Conservation (phyloP, 2,113 vertebrate species). For the Pachyramphus minor region DNA sequence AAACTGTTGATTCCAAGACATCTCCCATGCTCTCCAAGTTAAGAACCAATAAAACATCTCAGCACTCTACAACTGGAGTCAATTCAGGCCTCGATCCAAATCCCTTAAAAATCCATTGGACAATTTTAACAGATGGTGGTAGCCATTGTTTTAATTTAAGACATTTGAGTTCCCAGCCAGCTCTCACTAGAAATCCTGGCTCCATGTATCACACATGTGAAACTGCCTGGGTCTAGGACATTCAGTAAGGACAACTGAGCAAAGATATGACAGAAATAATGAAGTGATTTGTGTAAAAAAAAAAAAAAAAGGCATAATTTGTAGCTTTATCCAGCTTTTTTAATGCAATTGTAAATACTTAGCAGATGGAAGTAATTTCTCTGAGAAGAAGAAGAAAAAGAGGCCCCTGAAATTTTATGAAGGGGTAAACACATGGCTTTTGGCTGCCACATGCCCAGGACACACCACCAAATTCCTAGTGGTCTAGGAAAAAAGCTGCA, state of each 20-base stretch:
- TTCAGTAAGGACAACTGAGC: background rate
- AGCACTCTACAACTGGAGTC: background rate
- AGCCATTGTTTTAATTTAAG: background rate
- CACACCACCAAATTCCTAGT: background rate
- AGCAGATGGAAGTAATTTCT: conserved; percentile 27
- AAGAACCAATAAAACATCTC: background rate
- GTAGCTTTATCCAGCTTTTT: background rate
- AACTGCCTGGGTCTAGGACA: background rate
- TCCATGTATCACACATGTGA: background rate
- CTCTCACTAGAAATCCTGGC: background rate
- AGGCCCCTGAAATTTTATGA: background rate
- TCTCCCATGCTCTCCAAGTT: background rate
- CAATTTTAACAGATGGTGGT: background rate
- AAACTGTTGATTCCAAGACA: background rate
- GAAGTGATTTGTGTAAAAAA: background rate
- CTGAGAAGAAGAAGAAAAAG: background rate
- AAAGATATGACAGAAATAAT: background rate
- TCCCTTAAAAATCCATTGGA: background rate
- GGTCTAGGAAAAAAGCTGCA: background rate
- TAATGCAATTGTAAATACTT: background rate
- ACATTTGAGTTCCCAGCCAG: background rate
- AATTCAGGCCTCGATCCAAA: background rate
- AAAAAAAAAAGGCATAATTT: background rate
- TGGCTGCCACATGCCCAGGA: background rate
- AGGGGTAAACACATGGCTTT: background rate